Base-by-base conservation (phyloP, 2,797 vertebrate genomes). In the Paedocypris micromegethes region DNA sequence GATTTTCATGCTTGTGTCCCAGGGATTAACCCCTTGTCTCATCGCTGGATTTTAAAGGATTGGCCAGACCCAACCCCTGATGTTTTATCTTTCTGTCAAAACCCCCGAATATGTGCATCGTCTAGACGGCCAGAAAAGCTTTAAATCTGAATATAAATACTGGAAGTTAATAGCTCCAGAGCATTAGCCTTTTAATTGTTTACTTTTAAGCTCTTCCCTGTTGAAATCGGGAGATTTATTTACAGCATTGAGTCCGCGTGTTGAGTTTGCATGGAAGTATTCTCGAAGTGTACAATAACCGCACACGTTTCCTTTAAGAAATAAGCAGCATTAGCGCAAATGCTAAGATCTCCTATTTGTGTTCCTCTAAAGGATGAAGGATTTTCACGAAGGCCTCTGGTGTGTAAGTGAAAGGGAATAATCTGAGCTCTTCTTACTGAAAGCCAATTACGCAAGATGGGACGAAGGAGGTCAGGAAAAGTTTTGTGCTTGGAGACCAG, bases 401-500 rank as follows among this genome's bases (percentile, higher is more conserved):
- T 64, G 61, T 23, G 42, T 65, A 59, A 49, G 50, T 37, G 43
- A 76, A 77, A 76, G 72, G 61, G 9, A 62, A 73, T 77, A 76
- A 78, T 55, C 63, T 61, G 56, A 72, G 75, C 66, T 46, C 9
- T 74, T 74, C 62, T 74, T 72, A 76, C 48, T 61, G 43, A 67
- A 73, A 79, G 66, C 76, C 75, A 72, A 78, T 77, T 75, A 79
- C 42, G 54, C 54, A 41, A 49, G 56, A 79, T 46, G 52, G 58
- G 61, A 72, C 70, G 54, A 63, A 40, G 58, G 64, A 65, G 64
- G 69, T 64, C 49, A 55, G 53, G 55, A 61, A 41, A 39, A 57
- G 60, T 66, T 23, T 9, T 72, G 64, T 53, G 55, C 64, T 46
- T 39, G 37, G 38, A 47, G 41, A 55, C 41, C 9, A 4, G 52